Conservation (phyloP, 2,797 vertebrate genomes). For the Mormyrus hasselquistii region DNA sequence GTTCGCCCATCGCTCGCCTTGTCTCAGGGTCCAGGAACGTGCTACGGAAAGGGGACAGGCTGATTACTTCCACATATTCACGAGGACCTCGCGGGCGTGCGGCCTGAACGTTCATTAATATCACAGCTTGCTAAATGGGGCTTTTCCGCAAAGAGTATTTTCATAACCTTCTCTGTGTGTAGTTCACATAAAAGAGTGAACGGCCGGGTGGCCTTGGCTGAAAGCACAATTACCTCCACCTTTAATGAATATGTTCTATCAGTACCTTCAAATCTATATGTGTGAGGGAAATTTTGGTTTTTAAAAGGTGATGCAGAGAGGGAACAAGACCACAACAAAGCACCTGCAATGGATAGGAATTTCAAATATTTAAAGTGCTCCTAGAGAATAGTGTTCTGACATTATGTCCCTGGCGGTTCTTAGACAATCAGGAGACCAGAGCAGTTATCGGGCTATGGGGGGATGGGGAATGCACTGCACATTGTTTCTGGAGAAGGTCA, state of each 20-base stretch:
- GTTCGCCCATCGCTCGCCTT: constrained; percentile 87
- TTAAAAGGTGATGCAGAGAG: neutral
- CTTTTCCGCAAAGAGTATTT: neutral
- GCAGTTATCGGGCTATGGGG: constrained; percentile 27
- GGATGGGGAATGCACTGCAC: neutral
- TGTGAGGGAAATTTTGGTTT: neutral
- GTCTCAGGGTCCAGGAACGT: constrained; percentile 83
- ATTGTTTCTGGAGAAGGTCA: constrained; percentile 29
- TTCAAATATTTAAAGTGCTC: constrained; percentile 3
- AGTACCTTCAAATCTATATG: neutral
- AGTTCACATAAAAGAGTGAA: neutral
- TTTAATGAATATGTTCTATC: neutral
- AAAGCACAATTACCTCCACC: neutral
- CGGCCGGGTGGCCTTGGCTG: neutral
- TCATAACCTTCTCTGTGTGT: constrained; percentile 3
- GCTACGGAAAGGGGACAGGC: constrained; percentile 50
- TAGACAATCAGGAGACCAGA: constrained; percentile 21
- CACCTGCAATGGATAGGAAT: neutral
- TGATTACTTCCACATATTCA: neutral
- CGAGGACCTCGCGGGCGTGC: neutral
- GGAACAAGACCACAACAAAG: neutral
- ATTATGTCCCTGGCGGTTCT: neutral
- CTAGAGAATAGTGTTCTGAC: neutral
- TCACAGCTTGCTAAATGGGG: neutral
- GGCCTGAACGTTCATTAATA: neutral